These are phyloP conservation scores for Carapus acus DNA, from an alignment of 2,797 vertebrate genomes.

Conservation along the genomic window DNA sequence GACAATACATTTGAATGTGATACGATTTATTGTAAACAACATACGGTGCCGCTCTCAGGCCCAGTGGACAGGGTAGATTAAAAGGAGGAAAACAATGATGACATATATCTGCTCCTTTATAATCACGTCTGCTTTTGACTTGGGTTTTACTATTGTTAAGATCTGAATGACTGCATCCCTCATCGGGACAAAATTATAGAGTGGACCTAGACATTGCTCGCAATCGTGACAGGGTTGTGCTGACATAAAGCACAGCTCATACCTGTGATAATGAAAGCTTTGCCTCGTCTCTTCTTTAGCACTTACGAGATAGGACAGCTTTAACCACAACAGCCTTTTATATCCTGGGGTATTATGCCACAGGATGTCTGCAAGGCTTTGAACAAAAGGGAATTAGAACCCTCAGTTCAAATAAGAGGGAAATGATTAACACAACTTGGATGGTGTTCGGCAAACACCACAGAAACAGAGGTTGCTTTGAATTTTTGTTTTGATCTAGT, in stretches of 20 bases:
- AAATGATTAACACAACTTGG: no score
- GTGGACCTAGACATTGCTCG: neutral
- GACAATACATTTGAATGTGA: neutral
- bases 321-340: conserved; percentile 1
- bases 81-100: neutral
- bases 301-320: conserved; percentile 13
- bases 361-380: neutral
- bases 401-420: no score
- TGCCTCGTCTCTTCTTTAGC: conserved; percentile 21
- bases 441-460: no score
- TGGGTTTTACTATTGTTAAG: no score
- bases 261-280: conserved; percentile 3
- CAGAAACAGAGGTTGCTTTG: no score
- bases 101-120: neutral
- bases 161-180: neutral
- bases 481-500: no score
- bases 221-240: neutral
- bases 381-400: no score
- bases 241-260: neutral
- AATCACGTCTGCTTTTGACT: no score
- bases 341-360: neutral
- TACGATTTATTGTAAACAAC: conserved; percentile 5
- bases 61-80: no score
- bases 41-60: no score
- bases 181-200: neutral